phyloP scores from a whole-genome alignment of 2,797 vertebrate species.

The Rhinoraja longicauda region DNA sequence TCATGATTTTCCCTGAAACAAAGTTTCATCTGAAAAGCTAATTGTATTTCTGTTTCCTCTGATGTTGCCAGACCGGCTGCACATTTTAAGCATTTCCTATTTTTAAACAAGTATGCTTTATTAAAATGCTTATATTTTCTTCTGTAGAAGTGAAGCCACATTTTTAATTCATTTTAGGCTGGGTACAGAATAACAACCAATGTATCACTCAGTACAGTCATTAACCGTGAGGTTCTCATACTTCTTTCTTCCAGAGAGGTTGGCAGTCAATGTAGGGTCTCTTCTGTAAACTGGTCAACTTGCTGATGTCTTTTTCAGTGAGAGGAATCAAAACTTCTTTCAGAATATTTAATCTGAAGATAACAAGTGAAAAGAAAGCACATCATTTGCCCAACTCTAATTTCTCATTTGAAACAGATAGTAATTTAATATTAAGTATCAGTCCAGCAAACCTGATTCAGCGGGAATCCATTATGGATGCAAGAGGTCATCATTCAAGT shows the following conservation, averaged over 20 bases:
- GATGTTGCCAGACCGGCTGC: too few species aligned
- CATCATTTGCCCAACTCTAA: not conserved
- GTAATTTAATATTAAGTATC: not conserved
- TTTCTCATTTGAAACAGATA: not conserved
- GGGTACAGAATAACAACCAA: constrained; percentile 40
- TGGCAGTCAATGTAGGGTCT: constrained; percentile 75
- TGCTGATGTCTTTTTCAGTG: constrained; percentile 72
- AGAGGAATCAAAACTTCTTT: constrained; percentile 73
- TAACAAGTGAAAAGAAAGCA: constrained; percentile 20
- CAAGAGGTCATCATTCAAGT: not conserved
- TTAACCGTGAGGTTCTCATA: constrained; percentile 45
- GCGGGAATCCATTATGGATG: not conserved
- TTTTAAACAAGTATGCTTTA: too few species aligned
- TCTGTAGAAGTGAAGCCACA: not conserved
- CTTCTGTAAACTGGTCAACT: constrained; percentile 72
- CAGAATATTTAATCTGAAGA: constrained; percentile 70
- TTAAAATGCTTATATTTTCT: too few species aligned
- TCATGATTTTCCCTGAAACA: too few species aligned
- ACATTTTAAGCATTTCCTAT: too few species aligned
- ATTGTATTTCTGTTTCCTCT: too few species aligned
- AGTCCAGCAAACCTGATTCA: not conserved
- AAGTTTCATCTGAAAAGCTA: too few species aligned
- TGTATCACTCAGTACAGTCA: not conserved
- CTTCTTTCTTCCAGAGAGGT: constrained; percentile 81
- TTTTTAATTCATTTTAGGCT: not conserved